Percentiles rank a stretch among this genome's conserved stretches.
Evolutionary conservation across 2,888 invertebrate genomes (phyloP).

Genomic region (Allygus modestus): DNA sequence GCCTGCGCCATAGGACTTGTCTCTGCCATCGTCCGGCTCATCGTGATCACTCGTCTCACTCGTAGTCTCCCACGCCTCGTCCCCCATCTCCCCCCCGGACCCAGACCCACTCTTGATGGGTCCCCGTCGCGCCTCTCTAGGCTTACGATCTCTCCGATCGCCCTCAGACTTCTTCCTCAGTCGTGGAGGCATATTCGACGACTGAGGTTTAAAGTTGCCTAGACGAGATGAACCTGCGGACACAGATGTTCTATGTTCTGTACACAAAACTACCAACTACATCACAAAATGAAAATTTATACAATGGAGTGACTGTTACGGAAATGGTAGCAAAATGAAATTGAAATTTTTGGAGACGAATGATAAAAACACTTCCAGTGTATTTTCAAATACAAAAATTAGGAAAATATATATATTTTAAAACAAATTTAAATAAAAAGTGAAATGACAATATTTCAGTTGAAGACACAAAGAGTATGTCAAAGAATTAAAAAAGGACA

Average conservation of each 20-base stretch:
- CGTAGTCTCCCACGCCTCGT: constrained; percentile 88
- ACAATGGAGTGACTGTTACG: not conserved
- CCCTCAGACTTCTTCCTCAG: constrained; percentile 57
- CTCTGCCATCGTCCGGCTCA: constrained; percentile 44
- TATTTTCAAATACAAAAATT: no score
- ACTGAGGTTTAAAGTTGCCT: constrained; percentile 52
- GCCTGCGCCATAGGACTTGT: not conserved
- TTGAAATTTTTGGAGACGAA: no score
- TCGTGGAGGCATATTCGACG: constrained; percentile 51
- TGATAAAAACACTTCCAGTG: no score
- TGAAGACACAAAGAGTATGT: no score
- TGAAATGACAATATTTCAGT: no score
- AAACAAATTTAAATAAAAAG: no score
- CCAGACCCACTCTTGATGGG: constrained; percentile 62
- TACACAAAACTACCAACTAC: constrained; percentile 12
- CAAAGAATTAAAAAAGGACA: no score
- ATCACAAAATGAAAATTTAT: not conserved
- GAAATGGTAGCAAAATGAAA: no score
- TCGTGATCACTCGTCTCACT: constrained; percentile 79
- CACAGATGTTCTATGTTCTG: not conserved
- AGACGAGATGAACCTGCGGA: constrained; percentile 26
- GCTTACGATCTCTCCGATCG: constrained; percentile 65
- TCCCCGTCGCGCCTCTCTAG: constrained; percentile 63
- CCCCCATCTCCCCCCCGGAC: constrained; percentile 71
- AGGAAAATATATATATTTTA: no score